These are phyloP conservation scores for Euplexia lucipara DNA, from an alignment of 2,888 invertebrate species.

Conservation along the genomic window DNA sequence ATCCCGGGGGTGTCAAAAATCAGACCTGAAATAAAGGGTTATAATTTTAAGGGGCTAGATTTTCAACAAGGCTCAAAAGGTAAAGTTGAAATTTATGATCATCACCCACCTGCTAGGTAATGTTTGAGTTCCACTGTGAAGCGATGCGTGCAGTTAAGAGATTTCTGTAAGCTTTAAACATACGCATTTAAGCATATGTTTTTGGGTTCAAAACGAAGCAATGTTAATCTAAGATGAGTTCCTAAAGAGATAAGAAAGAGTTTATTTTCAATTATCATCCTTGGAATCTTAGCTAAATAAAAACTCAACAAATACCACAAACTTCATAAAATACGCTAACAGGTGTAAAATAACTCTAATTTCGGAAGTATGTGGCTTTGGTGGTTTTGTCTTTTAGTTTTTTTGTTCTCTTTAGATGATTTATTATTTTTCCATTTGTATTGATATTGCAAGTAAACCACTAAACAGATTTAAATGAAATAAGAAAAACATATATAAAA, in stretches of 20 bases:
- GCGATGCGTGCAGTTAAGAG: not conserved
- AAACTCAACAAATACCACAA: not conserved
- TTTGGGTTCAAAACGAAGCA: not conserved
- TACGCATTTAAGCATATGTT: not conserved
- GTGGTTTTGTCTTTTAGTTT: too few species aligned
- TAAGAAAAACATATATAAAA: too few species aligned
- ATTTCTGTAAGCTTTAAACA: not conserved
- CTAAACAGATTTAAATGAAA: too few species aligned
- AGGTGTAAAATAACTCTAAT: too few species aligned
- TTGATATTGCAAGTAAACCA: too few species aligned
- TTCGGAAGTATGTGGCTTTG: too few species aligned
- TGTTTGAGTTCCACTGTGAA: slow-evolving; percentile 1
- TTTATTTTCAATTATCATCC: not conserved
- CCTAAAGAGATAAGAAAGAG: not conserved
- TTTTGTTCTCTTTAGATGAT: too few species aligned
- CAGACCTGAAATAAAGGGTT: slow-evolving; percentile 46
- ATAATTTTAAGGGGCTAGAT: slow-evolving; percentile 46
- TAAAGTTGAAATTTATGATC: slow-evolving; percentile 48
- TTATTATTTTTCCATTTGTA: too few species aligned
- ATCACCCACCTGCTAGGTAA: slow-evolving; percentile 10
- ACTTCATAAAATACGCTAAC: too few species aligned
- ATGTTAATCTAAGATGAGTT: too few species aligned
- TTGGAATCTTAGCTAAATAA: not conserved
- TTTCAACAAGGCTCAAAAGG: slow-evolving; percentile 35
- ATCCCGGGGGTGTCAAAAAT: slow-evolving; percentile 49